A percentile compares a stretch with the other conserved stretches of the same genome.
Conservation (phyloP, 2,797 vertebrate species). For the Cheirogaleus major region DNA sequence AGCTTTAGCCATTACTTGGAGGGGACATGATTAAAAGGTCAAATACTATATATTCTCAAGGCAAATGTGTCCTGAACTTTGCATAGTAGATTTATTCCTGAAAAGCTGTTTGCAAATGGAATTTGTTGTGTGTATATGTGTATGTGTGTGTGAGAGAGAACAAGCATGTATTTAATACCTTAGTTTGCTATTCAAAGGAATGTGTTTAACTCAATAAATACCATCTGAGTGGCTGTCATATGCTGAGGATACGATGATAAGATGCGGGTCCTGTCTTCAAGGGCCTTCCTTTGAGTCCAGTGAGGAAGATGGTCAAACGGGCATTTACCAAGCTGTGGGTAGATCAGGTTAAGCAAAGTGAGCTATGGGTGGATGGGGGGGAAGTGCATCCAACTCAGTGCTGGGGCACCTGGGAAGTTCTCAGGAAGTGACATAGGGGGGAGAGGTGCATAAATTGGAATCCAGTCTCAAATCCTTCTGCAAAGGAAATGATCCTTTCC, state of each 20-base stretch:
- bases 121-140: neutral
- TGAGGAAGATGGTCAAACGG: neutral
- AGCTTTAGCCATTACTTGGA: conserved; percentile 3
- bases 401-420: neutral
- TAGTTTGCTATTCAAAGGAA: conserved; percentile 46
- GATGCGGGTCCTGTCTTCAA: neutral
- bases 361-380: neutral
- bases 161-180: neutral
- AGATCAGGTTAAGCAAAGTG: neutral
- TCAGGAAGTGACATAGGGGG: neutral
- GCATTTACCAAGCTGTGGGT: neutral
- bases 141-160: neutral
- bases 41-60: neutral
- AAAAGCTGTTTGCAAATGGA: conserved; percentile 43
- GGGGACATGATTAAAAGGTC: conserved; percentile 24
- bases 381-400: neutral
- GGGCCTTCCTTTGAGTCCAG: neutral
- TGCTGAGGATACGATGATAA: neutral
- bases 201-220: conserved; percentile 15
- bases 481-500: neutral
- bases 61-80: neutral
- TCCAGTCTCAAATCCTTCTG: neutral
- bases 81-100: conserved; percentile 4
- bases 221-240: neutral
- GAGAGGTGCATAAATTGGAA: neutral